Base-by-base conservation (phyloP, 1,140 invertebrate genomes). In the Lysiphlebus fabarum region DNA sequence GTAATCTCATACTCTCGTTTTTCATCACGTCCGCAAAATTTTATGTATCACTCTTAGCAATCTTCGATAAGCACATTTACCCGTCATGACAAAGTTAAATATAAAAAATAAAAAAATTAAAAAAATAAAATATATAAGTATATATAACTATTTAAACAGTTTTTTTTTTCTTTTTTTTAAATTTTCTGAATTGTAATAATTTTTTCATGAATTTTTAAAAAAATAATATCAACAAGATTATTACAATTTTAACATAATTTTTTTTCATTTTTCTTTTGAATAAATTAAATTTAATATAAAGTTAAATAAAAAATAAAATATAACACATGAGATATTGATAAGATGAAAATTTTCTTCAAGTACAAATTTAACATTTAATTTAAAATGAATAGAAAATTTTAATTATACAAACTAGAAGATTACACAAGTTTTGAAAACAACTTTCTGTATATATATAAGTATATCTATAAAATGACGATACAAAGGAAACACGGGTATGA, bases 1-100 rank as follows among this genome's bases (percentile, higher is more conserved):
- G 50, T 59, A 53, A 59, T 59, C 57, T 59, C 17, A 11, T 36
- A 14, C 26, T 8, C 47, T 34, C 26, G 47, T 49, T 47, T 17
- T 47, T 47, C 45, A 47, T 47, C 45, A 6, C 47, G 7, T 10
- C 48, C 26, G 12, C 17, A 34, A 59, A 58, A 59, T 59, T 59
- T 59, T 53, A 59, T 59, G 57, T 59, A 59, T 59, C 57, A 42
- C 50, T 49, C n/a, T 7, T n/a, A 41, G 57, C 57, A n/a, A 59
- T 59, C 57, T 53, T 59, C 57, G 57, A 59, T 59, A 59, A 59
- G 57, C 57, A 58, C 56, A 53, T 59, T 59, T 59, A 17, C 42
- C 26, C 41, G 40, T 59, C 57, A 26, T 26, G 57, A 59, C 49
- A 59, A 59, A 53, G 50, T 41, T 38, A 36, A 43, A 9, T 26